Conservation (phyloP, 53 echinoderm and acorn worm species). For the Holothuria scabra region DNA sequence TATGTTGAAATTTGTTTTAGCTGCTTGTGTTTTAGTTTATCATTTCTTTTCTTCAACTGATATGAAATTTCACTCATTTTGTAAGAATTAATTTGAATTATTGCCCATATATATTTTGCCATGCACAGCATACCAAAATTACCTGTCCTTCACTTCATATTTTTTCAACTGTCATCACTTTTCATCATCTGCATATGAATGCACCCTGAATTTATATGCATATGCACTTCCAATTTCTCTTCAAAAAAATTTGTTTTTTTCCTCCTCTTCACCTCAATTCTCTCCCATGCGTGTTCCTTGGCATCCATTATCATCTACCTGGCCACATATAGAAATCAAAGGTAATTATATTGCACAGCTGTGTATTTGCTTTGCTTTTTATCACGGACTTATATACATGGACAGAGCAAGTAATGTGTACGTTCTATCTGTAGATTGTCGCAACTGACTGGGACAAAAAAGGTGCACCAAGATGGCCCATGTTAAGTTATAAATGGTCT, state of each 20-base stretch:
- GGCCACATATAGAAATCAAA: constrained; percentile 20
- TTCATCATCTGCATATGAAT: constrained; percentile 7
- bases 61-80: too few species aligned
- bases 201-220: constrained; percentile 19
- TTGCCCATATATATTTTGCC: background rate
- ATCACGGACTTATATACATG: too few species aligned
- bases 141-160: background rate
- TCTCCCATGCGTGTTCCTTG: constrained; percentile 10
- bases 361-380: background rate
- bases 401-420: too few species aligned
- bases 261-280: constrained; percentile 1
- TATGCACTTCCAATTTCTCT: constrained; percentile 18
- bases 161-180: background rate
- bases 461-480: too few species aligned
- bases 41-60: too few species aligned
- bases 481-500: too few species aligned
- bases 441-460: too few species aligned
- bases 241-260: background rate
- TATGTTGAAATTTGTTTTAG: background rate
- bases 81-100: background rate
- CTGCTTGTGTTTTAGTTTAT: too few species aligned
- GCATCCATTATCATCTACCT: constrained; percentile 2
- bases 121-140: constrained; percentile 48
- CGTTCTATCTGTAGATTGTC: too few species aligned
- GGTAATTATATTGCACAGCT: background rate